Evolutionary conservation across 2,888 invertebrate genomes (phyloP).

Genomic region (Achlya flavicornis): DNA sequence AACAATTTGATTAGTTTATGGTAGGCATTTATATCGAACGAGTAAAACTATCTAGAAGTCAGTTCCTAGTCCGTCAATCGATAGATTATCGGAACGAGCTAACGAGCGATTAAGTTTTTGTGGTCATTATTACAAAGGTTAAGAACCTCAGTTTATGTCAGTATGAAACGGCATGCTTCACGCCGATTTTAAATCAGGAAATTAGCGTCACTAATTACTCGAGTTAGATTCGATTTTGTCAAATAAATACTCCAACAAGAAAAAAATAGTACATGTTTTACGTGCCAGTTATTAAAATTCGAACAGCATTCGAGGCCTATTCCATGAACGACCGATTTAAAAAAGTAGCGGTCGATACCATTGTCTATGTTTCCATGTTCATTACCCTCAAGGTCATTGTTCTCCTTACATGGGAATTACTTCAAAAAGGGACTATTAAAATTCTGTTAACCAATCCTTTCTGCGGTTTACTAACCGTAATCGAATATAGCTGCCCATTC

Average conservation of each 20-base stretch:
- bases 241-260: not conserved
- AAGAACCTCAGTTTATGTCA: conserved; percentile 39
- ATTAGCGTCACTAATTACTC: not conserved
- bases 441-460: conserved; percentile 24
- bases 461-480: conserved; percentile 25
- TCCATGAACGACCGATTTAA: conserved; percentile 18
- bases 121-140: conserved; percentile 43
- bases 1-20: not conserved
- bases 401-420: conserved; percentile 31
- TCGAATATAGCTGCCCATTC: not conserved
- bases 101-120: conserved; percentile 41
- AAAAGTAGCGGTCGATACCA: conserved; percentile 21
- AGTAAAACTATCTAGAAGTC: not conserved
- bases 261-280: not conserved
- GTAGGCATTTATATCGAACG: not conserved
- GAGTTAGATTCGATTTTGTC: not conserved
- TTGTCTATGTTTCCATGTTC: conserved; percentile 26
- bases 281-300: not conserved
- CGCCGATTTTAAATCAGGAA: conserved; percentile 25
- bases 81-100: conserved; percentile 13
- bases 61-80: not conserved
- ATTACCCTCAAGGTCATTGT: conserved; percentile 27
- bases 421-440: conserved; percentile 25
- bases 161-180: conserved; percentile 36
- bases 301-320: conserved; percentile 17